phyloP scores from a whole-genome alignment of 2,888 invertebrate genomes.

The Lamellibrachia satsuma region DNA sequence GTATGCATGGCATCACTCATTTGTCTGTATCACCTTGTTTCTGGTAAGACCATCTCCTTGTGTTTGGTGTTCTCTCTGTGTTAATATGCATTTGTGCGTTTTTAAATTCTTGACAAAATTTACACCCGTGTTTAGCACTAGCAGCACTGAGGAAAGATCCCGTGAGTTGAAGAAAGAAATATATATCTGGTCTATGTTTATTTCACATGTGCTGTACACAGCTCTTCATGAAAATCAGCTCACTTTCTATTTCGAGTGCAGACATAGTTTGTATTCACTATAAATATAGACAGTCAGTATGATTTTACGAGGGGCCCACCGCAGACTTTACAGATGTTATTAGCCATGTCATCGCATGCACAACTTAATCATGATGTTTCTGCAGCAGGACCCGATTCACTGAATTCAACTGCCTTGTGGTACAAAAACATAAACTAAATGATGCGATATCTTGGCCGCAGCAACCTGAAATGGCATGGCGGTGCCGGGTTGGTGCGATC shows the following conservation, averaged over 20 bases:
- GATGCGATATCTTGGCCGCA: background rate
- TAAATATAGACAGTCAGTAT: conserved; percentile 9
- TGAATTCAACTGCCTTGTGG: conserved; percentile 17
- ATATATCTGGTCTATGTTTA: background rate
- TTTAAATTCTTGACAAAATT: background rate
- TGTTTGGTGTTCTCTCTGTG: background rate
- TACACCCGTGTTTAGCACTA: background rate
- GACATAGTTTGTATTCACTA: conserved; percentile 3
- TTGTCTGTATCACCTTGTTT: conserved; percentile 5
- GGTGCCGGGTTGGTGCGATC: background rate
- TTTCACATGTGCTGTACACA: background rate
- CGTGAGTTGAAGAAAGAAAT: background rate
- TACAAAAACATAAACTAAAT: conserved; percentile 17
- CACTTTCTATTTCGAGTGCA: background rate
- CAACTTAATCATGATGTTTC: background rate
- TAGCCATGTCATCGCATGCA: background rate
- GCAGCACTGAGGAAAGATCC: background rate
- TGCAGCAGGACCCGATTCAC: background rate
- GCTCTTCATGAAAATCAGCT: background rate
- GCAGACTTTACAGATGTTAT: conserved; percentile 13
- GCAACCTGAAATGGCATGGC: background rate
- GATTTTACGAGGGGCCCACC: conserved; percentile 4
- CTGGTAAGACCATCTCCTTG: background rate
- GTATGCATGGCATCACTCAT: background rate
- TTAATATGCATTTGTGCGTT: background rate